Base-by-base conservation (phyloP, 2,113 vertebrate species). In the Lophochroa leadbeateri region DNA sequence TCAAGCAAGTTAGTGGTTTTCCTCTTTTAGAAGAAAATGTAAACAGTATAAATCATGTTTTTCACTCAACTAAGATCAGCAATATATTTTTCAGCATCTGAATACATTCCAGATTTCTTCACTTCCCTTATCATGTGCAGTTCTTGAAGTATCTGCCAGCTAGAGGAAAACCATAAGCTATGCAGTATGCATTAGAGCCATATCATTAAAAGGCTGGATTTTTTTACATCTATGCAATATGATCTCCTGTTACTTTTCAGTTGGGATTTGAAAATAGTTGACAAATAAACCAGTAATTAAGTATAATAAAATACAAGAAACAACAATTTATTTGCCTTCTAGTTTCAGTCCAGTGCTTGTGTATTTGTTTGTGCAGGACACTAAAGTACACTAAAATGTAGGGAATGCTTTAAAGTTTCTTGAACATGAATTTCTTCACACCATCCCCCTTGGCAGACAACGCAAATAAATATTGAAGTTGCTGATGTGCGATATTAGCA, bases 231-330 rank as follows among this genome's bases (percentile, higher is more conserved):
- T 86, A 13, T 86, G 27, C 29, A 64, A 18, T 67, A 79, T 0
- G 2, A 58, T 67, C 80, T 90, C 17, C 18, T 58, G 7, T 9
- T 81, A 10, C 14, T 90, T 88, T 92, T 74, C 50, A 64, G 27
- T 6, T 57, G 55, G 43, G 12, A 77, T 58, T 91, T 82, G 24
- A 50, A 93, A 81, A 50, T 12, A 68, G 8, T 47, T 92, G 60
- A 31, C 31, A 87, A 94, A 67, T 58, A 60, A 94, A 86, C 64
- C 35, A 77, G 76, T 63, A 87, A 55, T 72, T 68, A 69, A 31
- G 3, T 44, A 10, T 53, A 68, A 53, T 17, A 85, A 88, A 88
- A 64, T 79, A 29, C 6, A 77, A 72, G 6, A 29, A 10, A 2
- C 4, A 33, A 53, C 24, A n/a, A 27, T 41, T 72, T 57, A 39